These are phyloP conservation scores for Xiphophorus couchianus DNA, from an alignment of 2,113 vertebrate genomes.

Conservation along the genomic window DNA sequence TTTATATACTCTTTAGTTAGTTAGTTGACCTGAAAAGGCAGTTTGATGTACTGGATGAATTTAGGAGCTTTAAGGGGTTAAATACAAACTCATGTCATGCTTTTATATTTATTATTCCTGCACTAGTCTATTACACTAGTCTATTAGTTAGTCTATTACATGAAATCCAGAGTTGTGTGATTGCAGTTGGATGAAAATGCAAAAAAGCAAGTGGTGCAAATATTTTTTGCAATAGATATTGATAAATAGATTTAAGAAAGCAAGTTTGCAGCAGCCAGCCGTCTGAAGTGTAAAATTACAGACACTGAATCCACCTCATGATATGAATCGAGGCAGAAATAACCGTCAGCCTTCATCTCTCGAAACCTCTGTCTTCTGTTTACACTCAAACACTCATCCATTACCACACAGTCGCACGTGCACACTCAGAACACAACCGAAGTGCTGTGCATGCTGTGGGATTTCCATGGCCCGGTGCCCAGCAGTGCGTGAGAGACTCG, in stretches of 20 bases:
- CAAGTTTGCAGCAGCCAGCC: not conserved
- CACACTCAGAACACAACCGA: conserved; percentile 28
- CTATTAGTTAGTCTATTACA: too few species aligned
- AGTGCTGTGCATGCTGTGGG: conserved; percentile 46
- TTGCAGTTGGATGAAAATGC: too few species aligned
- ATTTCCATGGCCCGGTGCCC: conserved; percentile 44
- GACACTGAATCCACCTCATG: not conserved
- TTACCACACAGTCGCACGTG: conserved; percentile 19
- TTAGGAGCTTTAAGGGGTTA: too few species aligned
- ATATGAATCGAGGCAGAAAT: not conserved
- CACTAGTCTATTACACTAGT: too few species aligned
- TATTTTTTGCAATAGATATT: not conserved
- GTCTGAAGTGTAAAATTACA: not conserved
- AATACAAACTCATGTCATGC: too few species aligned
- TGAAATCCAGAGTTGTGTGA: too few species aligned
- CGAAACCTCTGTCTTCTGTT: conserved; percentile 19
- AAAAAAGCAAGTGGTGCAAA: too few species aligned
- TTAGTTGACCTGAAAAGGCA: too few species aligned
- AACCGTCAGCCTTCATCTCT: conserved; percentile 21
- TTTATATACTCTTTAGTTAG: too few species aligned
- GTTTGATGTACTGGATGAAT: too few species aligned
- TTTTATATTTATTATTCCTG: too few species aligned
- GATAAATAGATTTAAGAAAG: not conserved
- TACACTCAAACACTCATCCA: conserved; percentile 35
- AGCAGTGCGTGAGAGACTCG: conserved; percentile 27